These are phyloP conservation scores for Protaetia brevitarsis DNA, from an alignment of 1,140 invertebrate species.

Conservation along the genomic window DNA sequence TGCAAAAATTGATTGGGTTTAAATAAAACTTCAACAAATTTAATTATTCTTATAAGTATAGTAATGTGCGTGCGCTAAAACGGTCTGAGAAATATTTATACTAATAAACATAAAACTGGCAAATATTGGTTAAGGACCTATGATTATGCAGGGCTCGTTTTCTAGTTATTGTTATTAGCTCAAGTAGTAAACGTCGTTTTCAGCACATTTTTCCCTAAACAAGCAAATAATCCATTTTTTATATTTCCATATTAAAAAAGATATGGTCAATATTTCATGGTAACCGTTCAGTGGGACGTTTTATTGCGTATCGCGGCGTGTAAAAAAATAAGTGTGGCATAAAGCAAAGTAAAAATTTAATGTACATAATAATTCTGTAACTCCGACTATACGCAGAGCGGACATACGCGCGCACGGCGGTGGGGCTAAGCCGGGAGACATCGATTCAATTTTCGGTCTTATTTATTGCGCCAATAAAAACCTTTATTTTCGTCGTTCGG, in stretches of 20 bases:
- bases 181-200: no score
- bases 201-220: not conserved
- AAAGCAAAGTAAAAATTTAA: conserved; percentile 17
- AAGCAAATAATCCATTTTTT: not conserved
- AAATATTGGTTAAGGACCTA: no score
- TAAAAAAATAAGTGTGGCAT: conserved; percentile 14
- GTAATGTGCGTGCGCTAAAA: no score
- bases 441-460: conserved; percentile 16
- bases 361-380: conserved; percentile 13
- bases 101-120: no score
- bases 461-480: conserved; percentile 15
- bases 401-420: not conserved
- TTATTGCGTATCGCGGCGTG: conserved; percentile 2
- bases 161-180: no score
- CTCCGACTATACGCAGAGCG: not conserved
- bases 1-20: no score
- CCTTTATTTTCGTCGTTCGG: conserved; percentile 15
- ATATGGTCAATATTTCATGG: conserved; percentile 11
- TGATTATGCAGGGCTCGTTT: no score
- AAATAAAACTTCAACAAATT: no score
- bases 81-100: no score
- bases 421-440: not conserved
- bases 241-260: not conserved
- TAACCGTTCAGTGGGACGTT: not conserved
- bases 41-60: no score